Base-by-base conservation (phyloP, 2,797 vertebrate species). In the Danio choprae region DNA sequence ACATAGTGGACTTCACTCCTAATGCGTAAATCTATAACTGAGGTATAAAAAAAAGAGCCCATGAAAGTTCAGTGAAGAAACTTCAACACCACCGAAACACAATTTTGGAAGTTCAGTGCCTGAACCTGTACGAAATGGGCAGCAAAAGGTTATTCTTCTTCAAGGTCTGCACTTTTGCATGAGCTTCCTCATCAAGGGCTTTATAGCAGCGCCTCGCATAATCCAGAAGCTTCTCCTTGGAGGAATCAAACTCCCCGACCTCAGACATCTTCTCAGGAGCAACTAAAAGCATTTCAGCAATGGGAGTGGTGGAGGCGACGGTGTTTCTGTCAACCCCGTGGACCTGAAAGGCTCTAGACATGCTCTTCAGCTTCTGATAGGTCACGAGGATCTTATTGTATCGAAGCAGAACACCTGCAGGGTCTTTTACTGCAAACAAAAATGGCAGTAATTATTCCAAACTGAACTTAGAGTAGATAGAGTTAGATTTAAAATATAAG, bases 351-450 rank as follows among this genome's bases (percentile, higher is more conserved):
- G 96, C 95, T 68, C 94, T 87, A 41, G 95, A 96, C 96, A 97
- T 97, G 93, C 95, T 96, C 87, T 96, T 94, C 80, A 97, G 91
- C 74, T 94, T 92, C 92, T 97, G 96, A 88, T 96, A 97, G 15
- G 96, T 97, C 84, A 92, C 86, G 82, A 97, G 89, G 88, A 97
- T 97, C 94, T 96, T 97, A 87, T 96, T 95, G 76, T 97, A 97
- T 4, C 96, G 95, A 38, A 94, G 94, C n/a, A 97, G 87, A 15
- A 96, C 96, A 0, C 96, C 96, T 0, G 96, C 95, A 0, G 96
- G 94, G 40, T 96, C 95, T 88, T 96, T 96, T 18, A 97, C 96
- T 96, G 89, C 1, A 50, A 64, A 16, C 11, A 74, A 22, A n/a
- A 12, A 16, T 3, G 22, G 5, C 2, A 4, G 36, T 15, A 6